These are phyloP conservation scores for Xyliphius kryptos DNA, from an alignment of 2,113 vertebrate genomes.

Conservation along the genomic window DNA sequence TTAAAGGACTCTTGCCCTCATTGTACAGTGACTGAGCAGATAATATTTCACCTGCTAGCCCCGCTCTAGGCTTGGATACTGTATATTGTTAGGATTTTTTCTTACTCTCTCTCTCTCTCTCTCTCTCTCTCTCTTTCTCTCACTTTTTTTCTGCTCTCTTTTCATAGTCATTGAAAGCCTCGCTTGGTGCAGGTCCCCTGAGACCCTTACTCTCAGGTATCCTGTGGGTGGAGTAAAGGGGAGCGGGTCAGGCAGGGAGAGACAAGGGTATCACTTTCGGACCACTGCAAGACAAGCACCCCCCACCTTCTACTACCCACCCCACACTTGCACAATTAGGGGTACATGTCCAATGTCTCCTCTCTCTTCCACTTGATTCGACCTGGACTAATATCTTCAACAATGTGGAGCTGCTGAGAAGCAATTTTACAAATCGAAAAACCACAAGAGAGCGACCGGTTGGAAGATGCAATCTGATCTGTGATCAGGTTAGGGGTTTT, in stretches of 20 bases:
- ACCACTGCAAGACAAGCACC: constrained; percentile 31
- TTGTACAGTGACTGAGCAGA: constrained; percentile 50
- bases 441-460: too few relatives aligned
- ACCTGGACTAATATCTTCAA: not conserved
- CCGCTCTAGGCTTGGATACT: constrained; percentile 44
- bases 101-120: constrained; percentile 25
- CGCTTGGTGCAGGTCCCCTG: constrained; percentile 68
- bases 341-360: constrained; percentile 41
- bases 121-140: constrained; percentile 26
- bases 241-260: constrained; percentile 70
- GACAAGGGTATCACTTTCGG: constrained; percentile 75
- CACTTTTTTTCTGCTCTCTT: constrained; percentile 63
- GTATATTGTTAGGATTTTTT: constrained; percentile 47
- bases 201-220: constrained; percentile 71
- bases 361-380: constrained; percentile 6
- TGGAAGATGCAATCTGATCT: too few relatives aligned
- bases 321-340: constrained; percentile 44
- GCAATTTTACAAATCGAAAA: too few relatives aligned
- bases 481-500: too few relatives aligned
- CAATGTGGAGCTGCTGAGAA: too few relatives aligned
- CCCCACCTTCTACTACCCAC: constrained; percentile 37
- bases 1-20: constrained; percentile 42
- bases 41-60: constrained; percentile 52
- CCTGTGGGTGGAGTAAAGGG: constrained; percentile 71
- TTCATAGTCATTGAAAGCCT: constrained; percentile 71